phyloP scores from a whole-genome alignment of 30 jellyfish, hydroid and myxozoan genomes.

The Aurelia aurita region DNA sequence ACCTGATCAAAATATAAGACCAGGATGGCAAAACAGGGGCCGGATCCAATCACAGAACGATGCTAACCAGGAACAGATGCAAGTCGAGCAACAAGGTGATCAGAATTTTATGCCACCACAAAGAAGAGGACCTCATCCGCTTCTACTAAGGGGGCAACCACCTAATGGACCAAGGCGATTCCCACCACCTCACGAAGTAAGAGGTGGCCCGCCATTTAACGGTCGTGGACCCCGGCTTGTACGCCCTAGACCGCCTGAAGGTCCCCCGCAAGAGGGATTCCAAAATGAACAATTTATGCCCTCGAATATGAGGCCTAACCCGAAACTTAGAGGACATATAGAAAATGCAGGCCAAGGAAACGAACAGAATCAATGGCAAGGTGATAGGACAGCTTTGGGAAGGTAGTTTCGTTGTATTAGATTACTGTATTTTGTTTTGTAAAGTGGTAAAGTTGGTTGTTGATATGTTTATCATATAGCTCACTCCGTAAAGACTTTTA shows the following conservation, averaged over 20 bases:
- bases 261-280: not conserved
- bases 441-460: no score
- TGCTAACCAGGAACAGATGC: not conserved
- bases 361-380: slow-evolving; percentile 36
- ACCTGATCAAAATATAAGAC: slow-evolving; percentile 2
- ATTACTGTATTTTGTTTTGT: not conserved
- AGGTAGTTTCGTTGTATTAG: slow-evolving; percentile 39
- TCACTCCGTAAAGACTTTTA: no score
- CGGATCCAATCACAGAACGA: not conserved
- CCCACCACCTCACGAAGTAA: slow-evolving; percentile 34
- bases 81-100: not conserved
- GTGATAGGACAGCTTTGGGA: slow-evolving; percentile 53
- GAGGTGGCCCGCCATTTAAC: slow-evolving; percentile 29
- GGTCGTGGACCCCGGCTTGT: slow-evolving; percentile 46
- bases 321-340: slow-evolving; percentile 3
- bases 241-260: slow-evolving; percentile 41
- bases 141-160: slow-evolving; percentile 45
- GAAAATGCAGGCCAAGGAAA: not conserved
- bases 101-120: slow-evolving; percentile 38
- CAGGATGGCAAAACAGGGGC: slow-evolving; percentile 50
- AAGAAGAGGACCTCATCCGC: slow-evolving; percentile 68
- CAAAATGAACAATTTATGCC: not conserved
- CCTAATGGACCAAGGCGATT: slow-evolving; percentile 31
- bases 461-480: no score
- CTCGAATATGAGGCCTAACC: slow-evolving; percentile 7